Evolutionary conservation across 2,113 vertebrate species (phyloP).

Genomic region (Tauraco erythrolophus): DNA sequence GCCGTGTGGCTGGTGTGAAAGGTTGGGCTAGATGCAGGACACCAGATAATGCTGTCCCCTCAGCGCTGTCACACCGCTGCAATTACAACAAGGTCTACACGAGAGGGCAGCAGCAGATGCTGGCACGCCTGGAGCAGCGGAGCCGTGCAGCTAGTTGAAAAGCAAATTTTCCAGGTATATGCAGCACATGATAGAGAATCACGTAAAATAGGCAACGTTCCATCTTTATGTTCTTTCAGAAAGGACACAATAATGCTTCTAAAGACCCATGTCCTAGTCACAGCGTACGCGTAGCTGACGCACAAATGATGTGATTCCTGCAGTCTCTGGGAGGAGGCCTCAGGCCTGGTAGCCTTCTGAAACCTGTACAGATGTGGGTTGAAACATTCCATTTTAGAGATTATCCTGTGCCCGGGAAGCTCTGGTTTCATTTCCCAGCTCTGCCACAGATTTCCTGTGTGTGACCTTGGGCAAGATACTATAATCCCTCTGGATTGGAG

Average conservation of each 20-base stretch:
- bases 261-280: not conserved
- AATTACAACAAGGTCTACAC: not conserved
- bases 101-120: slow-evolving; percentile 57
- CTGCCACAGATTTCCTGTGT: not conserved
- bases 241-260: not conserved
- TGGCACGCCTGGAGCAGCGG: not conserved
- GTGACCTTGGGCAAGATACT: slow-evolving; percentile 30
- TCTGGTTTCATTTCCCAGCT: slow-evolving; percentile 7
- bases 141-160: rapidly evolving
- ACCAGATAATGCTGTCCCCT: not conserved
- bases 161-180: not conserved
- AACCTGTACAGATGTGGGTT: not conserved
- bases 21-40: not conserved
- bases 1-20: not conserved
- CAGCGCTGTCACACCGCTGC: not conserved
- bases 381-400: not conserved
- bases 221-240: not conserved
- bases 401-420: not conserved
- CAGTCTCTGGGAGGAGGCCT: not conserved
- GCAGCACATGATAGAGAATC: not conserved
- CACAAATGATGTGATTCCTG: not conserved
- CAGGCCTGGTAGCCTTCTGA: not conserved
- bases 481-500: slow-evolving; percentile 3
- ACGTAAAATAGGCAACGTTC: rapidly evolving
- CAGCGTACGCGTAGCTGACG: not conserved